Conservation (phyloP, 2,888 invertebrate species). For the Habroteleia sp. region DNA sequence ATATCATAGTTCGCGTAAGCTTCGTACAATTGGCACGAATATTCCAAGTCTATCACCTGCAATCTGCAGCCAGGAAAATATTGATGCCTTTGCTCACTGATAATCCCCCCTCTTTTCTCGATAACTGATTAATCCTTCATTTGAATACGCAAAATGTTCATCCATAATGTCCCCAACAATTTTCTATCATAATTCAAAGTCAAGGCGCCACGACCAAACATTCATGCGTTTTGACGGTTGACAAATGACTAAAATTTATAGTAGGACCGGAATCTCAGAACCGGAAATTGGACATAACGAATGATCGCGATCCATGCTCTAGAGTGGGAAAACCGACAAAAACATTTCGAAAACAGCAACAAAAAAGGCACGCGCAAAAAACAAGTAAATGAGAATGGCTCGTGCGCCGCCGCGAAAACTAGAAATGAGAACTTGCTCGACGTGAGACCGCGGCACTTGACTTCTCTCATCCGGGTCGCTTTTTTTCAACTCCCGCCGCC, state of each 20-base stretch:
- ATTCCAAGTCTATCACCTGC: conserved; percentile 5
- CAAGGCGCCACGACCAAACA: conserved; percentile 6
- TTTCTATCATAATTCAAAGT: conserved; percentile 45
- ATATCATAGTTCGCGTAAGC: too few species aligned
- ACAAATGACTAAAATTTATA: conserved; percentile 16
- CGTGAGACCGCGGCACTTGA: conserved; percentile 58
- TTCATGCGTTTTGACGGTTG: conserved; percentile 21
- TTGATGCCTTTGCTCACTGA: neutral
- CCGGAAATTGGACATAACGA: conserved; percentile 55
- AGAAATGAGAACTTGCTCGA: conserved; percentile 59
- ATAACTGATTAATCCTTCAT: conserved; percentile 37
- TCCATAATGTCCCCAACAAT: conserved; percentile 28
- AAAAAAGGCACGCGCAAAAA: conserved; percentile 18
- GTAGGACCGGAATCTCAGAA: conserved; percentile 61
- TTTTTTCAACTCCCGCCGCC: conserved; percentile 42
- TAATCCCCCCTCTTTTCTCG: neutral
- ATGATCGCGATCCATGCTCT: conserved; percentile 39
- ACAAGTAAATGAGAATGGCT: conserved; percentile 44
- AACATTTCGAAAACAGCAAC: neutral
- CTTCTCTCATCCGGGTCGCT: conserved; percentile 60
- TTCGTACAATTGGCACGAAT: too few species aligned
- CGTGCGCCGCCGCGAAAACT: conserved; percentile 54
- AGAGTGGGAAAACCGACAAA: conserved; percentile 19
- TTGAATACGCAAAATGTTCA: conserved; percentile 13
- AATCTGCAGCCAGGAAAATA: conserved; percentile 2